Evolutionary conservation across 2,888 invertebrate genomes (phyloP).

Genomic region (Hylaea fasciaria): DNA sequence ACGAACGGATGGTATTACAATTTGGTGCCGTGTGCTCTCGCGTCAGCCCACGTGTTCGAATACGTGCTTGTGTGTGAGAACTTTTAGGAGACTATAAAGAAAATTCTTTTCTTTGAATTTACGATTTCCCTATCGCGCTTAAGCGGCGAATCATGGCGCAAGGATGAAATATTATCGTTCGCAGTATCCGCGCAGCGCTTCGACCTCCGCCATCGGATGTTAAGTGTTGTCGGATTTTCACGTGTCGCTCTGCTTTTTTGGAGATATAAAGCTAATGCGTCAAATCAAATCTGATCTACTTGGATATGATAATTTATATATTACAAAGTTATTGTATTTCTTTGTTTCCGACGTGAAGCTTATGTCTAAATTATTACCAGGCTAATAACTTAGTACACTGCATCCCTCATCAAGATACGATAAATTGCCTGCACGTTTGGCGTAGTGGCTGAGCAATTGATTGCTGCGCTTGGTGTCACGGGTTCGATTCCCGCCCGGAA

Average conservation of each 20-base stretch:
- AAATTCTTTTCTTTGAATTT: conserved; percentile 77
- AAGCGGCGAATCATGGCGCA: conserved; percentile 78
- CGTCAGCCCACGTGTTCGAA: conserved; percentile 65
- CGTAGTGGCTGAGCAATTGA: too few species aligned
- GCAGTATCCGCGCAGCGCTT: conserved; percentile 53
- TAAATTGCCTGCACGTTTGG: too few species aligned
- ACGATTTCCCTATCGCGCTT: conserved; percentile 80
- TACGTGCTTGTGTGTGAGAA: conserved; percentile 73
- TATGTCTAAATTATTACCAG: too few species aligned
- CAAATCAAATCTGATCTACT: conserved; percentile 34
- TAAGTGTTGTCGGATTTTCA: conserved; percentile 52
- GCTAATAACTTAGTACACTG: too few species aligned
- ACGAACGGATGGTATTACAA: conserved; percentile 73
- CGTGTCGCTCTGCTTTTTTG: conserved; percentile 38
- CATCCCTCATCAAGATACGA: too few species aligned
- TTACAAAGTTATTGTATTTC: neutral
- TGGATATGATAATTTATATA: conserved; percentile 12
- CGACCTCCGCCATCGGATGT: conserved; percentile 46
- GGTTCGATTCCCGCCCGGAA: too few species aligned
- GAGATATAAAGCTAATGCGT: conserved; percentile 42
- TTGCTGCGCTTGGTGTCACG: too few species aligned
- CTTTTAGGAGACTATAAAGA: conserved; percentile 77
- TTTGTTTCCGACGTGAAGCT: neutral
- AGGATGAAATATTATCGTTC: conserved; percentile 75
- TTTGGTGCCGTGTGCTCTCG: conserved; percentile 71